phyloP scores from a whole-genome alignment of 2,797 vertebrate species.

The Phataginus tricuspis region DNA sequence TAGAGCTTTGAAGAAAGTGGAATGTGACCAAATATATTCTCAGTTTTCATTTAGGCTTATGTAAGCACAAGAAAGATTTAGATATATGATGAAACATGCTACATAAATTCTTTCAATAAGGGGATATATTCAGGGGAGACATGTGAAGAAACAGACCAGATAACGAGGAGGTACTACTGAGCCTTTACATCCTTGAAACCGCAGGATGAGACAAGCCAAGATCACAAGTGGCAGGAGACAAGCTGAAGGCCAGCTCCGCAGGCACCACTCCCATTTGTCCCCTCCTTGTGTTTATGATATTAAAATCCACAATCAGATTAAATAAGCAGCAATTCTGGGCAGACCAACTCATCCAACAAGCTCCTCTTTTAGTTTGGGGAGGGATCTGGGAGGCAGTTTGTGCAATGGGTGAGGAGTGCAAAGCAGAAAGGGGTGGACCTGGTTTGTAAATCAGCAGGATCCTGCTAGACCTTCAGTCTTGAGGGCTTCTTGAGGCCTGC shows the following conservation, averaged over 20 bases:
- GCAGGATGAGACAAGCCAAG: background rate
- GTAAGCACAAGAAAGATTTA: background rate
- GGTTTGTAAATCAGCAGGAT: background rate
- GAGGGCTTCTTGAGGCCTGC: background rate
- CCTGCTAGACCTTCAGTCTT: background rate
- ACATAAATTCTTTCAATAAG: background rate
- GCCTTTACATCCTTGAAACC: background rate
- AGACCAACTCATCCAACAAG: background rate
- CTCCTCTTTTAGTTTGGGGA: background rate
- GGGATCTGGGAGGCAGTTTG: background rate
- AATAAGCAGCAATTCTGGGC: slow-evolving; percentile 32
- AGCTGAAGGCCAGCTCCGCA: background rate
- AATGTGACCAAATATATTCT: background rate
- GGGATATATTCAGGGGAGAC: background rate
- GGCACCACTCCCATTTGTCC: background rate
- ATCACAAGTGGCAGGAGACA: background rate
- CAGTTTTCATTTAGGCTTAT: background rate
- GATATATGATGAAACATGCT: no score
- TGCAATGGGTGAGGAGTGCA: background rate
- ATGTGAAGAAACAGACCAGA: background rate
- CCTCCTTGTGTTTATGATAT: background rate
- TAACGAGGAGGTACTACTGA: background rate
- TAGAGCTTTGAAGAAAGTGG: background rate
- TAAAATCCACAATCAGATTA: slow-evolving; percentile 60
- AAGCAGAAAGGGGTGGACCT: background rate